Evolutionary conservation across 2,113 vertebrate species (phyloP), one percentile per base, ranked within the genome.

Genomic region (Actenoides hombroni): DNA sequence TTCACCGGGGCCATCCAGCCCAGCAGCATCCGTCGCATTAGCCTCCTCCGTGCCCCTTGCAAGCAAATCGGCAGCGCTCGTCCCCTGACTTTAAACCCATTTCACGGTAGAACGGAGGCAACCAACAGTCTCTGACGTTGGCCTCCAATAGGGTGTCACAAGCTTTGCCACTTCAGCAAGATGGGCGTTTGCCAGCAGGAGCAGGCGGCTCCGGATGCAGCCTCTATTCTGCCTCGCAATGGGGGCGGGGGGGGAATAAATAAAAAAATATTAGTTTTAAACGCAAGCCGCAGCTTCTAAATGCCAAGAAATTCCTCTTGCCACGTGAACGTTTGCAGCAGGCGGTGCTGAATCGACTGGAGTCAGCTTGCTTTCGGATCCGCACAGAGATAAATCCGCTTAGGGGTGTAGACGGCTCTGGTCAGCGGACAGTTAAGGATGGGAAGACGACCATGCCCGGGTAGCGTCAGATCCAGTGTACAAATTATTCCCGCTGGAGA

Each of bases 271-370:
- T 70, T 96, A 86, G 73, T 91, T 97, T 83, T 56, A 94, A 90
- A 91, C 83, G 95, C 90, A 86, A 92, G 95, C 71, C 3, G 4
- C 86, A 74, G 81, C 64, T 81, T 40, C 53, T 61, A 81, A 95
- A 92, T 88, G 94, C 83, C 95, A 96, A 91, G 88, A 93, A 94
- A 96, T 78, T 88, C 96, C 80, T 86, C 92, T 93, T 80, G 86
- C 93, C 93, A 88, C 88, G 11, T 3, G 90, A 94, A 70, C 0
- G 28, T 86, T 77, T 95, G 91, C 95, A 92, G 95, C 96, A 92
- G 1, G n/a, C 82, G 71, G 70, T 51, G 64, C 92, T 92, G 94
- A 96, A 89, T 93, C 93, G 92, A 96, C 68, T 18, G 83, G 64
- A 56, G 91, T 84, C 86, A 37, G 84, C 73, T 44, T 13, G 40